Conservation (phyloP, 2,888 invertebrate species). For the Macrosoma leucophasiata region DNA sequence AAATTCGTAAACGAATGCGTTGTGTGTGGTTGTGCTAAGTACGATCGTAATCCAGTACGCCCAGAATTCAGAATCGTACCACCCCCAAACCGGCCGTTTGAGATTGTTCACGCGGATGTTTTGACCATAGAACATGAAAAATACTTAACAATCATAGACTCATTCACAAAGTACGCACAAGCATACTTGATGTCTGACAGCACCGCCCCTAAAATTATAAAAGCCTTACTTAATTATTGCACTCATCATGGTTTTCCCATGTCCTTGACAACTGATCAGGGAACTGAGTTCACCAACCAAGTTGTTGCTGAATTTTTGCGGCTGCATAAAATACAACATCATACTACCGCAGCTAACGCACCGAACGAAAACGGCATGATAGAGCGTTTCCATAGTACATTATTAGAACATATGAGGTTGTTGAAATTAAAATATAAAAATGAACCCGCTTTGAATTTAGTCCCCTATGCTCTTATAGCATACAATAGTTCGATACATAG, state of each 20-base stretch:
- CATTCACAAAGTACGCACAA: conserved; percentile 14
- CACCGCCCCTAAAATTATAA: conserved; percentile 8
- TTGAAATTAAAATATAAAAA: conserved; percentile 6
- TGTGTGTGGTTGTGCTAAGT: conserved; percentile 9
- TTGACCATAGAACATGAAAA: conserved; percentile 10
- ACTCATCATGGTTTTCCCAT: conserved; percentile 11
- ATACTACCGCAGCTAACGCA: conserved; percentile 3
- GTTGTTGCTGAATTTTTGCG: conserved; percentile 7
- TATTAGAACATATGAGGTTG: no score
- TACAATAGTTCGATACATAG: conserved; percentile 14
- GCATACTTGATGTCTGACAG: conserved; percentile 7
- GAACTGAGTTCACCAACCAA: conserved; percentile 13
- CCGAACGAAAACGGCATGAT: conserved; percentile 8
- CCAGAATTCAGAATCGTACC: conserved; percentile 7
- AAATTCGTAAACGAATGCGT: conserved; percentile 9
- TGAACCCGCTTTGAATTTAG: conserved; percentile 4
- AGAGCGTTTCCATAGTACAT: conserved; percentile 4
- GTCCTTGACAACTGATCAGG: conserved; percentile 6
- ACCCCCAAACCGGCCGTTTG: conserved; percentile 9
- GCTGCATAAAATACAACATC: conserved; percentile 8
- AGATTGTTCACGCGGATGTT: conserved; percentile 11
- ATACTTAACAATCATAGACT: conserved; percentile 12
- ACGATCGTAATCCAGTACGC: conserved; percentile 10
- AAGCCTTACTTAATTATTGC: conserved; percentile 7
- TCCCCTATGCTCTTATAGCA: conserved; percentile 4